Percentiles rank a stretch among this genome's conserved stretches.
These are phyloP conservation scores for Mus caroli DNA, from an alignment of 2,797 vertebrate species.

Conservation along the genomic window DNA sequence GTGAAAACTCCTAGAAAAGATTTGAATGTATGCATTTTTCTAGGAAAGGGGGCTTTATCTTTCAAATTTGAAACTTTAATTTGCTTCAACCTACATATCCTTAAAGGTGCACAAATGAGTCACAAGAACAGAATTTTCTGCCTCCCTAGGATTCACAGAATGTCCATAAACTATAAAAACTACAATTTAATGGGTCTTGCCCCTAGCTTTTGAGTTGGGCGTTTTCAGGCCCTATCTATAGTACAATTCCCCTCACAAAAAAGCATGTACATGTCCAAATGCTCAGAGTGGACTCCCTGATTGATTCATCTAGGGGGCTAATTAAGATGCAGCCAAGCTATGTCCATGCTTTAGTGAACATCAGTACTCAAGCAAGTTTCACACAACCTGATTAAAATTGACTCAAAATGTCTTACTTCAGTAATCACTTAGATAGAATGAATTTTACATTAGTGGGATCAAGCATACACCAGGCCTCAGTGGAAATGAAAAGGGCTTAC, in stretches of 20 bases:
- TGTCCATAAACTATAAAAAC: constrained; percentile 66
- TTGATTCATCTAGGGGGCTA: constrained; percentile 85
- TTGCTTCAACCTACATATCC: constrained; percentile 62
- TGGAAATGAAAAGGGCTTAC: constrained; percentile 90
- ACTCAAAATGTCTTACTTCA: constrained; percentile 89
- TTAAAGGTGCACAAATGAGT: constrained; percentile 18
- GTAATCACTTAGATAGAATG: constrained; percentile 89
- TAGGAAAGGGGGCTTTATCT: background rate
- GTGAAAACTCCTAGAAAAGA: constrained; percentile 42
- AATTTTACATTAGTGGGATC: constrained; percentile 90
- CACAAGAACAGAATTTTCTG: constrained; percentile 48
- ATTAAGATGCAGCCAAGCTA: constrained; percentile 88
- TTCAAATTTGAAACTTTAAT: constrained; percentile 63
- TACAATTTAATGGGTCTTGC: constrained; percentile 69
- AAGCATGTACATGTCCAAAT: constrained; percentile 80
- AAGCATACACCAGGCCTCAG: constrained; percentile 88
- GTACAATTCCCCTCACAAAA: constrained; percentile 62
- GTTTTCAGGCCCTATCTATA: constrained; percentile 57
- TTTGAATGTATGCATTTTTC: constrained; percentile 52
- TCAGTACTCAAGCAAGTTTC: constrained; percentile 85
- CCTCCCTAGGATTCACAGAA: constrained; percentile 58
- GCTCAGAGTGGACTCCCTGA: constrained; percentile 82
- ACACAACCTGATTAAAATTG: constrained; percentile 89
- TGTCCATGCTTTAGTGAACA: constrained; percentile 84
- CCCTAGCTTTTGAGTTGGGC: constrained; percentile 71